Conservation (phyloP, 2,888 invertebrate genomes). For the Bursaphelenchus okinawaensis region DNA sequence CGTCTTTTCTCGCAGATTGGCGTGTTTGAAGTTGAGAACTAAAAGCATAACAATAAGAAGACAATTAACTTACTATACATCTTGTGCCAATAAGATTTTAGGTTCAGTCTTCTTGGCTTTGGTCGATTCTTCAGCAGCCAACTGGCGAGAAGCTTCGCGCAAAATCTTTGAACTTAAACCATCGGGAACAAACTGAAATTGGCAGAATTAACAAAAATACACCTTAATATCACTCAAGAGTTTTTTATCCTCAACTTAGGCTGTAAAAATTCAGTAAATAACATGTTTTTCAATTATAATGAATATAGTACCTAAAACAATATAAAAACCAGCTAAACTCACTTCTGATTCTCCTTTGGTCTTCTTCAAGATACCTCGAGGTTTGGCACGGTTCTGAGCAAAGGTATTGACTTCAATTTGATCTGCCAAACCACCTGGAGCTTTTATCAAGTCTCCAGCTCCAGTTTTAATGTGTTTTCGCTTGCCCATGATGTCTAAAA, state of each 20-base stretch:
- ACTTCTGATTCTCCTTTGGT: neutral
- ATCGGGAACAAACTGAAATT: slow-evolving; percentile 36
- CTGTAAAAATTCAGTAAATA: too few species aligned
- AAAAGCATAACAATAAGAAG: neutral
- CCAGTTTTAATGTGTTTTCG: slow-evolving; percentile 34
- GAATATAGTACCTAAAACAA: too few species aligned
- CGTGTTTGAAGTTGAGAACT: neutral
- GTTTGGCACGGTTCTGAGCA: slow-evolving; percentile 31
- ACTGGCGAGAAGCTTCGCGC: slow-evolving; percentile 23
- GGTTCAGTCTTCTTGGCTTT: neutral
- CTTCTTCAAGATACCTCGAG: slow-evolving; percentile 30
- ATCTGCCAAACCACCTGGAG: slow-evolving; percentile 36
- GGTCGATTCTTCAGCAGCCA: slow-evolving; percentile 1
- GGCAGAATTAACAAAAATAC: neutral
- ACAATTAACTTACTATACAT: neutral
- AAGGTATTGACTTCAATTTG: slow-evolving; percentile 42
- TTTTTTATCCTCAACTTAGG: too few species aligned
- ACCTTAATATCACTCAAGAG: neutral
- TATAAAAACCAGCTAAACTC: neutral
- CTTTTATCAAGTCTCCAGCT: slow-evolving; percentile 37
- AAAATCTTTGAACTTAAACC: slow-evolving; percentile 42
- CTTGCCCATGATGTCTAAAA: slow-evolving; percentile 34
- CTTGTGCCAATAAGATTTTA: neutral
- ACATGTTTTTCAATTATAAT: too few species aligned
- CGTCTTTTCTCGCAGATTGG: neutral